Percentiles rank a stretch among this genome's conserved stretches.
Evolutionary conservation across 2,797 vertebrate genomes (phyloP).

Genomic region (Ispidina lecontei): DNA sequence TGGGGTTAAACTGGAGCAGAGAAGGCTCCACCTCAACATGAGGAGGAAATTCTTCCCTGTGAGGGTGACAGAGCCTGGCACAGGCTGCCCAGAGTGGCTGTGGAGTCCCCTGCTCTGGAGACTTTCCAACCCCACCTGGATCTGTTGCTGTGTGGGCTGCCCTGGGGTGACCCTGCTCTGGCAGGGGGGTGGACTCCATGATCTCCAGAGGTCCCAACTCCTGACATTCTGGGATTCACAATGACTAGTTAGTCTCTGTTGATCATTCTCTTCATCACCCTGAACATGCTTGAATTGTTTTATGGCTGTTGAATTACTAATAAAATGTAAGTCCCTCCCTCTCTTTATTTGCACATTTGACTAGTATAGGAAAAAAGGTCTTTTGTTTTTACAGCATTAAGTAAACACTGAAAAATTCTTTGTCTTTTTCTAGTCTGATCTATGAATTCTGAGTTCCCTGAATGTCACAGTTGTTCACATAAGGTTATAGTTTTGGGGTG

Average conservation of each 20-base stretch:
- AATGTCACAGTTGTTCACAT: neutral
- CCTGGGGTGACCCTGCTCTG: too few relatives aligned
- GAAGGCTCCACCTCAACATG: too few relatives aligned
- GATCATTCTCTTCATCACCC: neutral
- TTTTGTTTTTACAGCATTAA: neutral
- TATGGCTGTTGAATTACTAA: neutral
- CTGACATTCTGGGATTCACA: neutral
- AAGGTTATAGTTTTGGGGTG: neutral
- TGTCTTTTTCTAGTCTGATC: neutral
- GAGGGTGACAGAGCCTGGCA: too few relatives aligned
- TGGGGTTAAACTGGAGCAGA: too few relatives aligned
- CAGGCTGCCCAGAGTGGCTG: too few relatives aligned
- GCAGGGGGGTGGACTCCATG: too few relatives aligned
- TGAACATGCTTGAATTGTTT: neutral
- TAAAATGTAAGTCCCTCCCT: neutral
- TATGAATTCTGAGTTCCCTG: neutral
- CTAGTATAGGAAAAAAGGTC: neutral
- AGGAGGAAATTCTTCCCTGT: too few relatives aligned
- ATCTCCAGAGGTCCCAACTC: too few relatives aligned
- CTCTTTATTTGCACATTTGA: neutral
- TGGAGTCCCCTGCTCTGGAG: too few relatives aligned
- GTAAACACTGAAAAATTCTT: neutral
- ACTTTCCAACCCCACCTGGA: too few relatives aligned
- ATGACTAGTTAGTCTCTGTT: neutral
- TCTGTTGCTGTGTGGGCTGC: too few relatives aligned